Percentiles rank a stretch among this genome's conserved stretches.
phyloP scores from a whole-genome alignment of 2,113 vertebrate genomes.

The Rhea americana region DNA sequence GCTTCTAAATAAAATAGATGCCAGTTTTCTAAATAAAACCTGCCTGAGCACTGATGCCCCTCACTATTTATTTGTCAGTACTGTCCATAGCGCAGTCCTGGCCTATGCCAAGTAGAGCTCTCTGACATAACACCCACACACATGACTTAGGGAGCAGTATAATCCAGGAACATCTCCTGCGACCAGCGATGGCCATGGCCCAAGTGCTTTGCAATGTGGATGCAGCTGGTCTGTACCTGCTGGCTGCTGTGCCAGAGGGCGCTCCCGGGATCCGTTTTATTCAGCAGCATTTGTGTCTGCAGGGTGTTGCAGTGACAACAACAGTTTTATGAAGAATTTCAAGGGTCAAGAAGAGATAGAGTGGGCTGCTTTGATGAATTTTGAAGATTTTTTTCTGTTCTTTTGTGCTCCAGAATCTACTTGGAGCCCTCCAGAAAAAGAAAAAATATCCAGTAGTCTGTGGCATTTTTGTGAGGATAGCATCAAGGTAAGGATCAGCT shows the following conservation, averaged over 20 bases:
- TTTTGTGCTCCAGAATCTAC: neutral
- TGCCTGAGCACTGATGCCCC: too few species aligned
- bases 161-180: neutral
- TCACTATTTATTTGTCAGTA: neutral
- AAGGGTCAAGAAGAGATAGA: neutral
- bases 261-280: too few species aligned
- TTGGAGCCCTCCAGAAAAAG: neutral
- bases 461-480: neutral
- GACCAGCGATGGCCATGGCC: neutral
- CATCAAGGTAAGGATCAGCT: neutral
- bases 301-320: neutral
- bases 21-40: neutral
- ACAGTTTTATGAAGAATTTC: neutral
- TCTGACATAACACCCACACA: neutral
- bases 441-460: neutral
- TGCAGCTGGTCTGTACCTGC: neutral
- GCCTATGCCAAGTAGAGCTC: neutral
- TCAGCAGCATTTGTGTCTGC: neutral
- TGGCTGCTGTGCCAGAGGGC: neutral
- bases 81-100: neutral
- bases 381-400: neutral
- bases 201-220: neutral
- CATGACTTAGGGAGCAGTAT: neutral
- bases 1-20: neutral
- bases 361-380: neutral